Conservation (phyloP, 64 coral and sea anemone species). For the Platygyra sinensis region DNA sequence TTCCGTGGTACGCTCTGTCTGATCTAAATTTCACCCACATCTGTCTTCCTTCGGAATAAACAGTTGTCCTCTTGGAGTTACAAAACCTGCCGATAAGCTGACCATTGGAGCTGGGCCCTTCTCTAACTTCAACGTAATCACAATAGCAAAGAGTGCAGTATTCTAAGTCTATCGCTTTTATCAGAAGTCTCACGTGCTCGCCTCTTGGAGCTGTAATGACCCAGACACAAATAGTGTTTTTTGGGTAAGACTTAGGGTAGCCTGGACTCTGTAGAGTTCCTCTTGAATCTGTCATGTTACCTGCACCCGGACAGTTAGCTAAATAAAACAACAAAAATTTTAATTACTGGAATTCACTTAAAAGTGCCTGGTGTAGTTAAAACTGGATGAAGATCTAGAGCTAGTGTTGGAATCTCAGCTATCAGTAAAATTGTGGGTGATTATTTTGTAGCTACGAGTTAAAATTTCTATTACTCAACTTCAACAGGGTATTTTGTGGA, state of each 20-base stretch:
- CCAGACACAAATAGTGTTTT: slow-evolving; percentile 32
- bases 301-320: not conserved
- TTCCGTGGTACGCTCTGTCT: not conserved
- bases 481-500: too few relatives aligned
- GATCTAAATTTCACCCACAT: slow-evolving; percentile 19
- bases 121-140: slow-evolving; percentile 47
- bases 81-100: slow-evolving; percentile 33
- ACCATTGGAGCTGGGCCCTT: not conserved
- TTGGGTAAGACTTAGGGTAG: slow-evolving; percentile 26
- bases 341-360: not conserved
- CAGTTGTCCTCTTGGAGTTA: not conserved
- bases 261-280: not conserved
- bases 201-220: slow-evolving; percentile 17
- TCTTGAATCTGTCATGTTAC: not conserved
- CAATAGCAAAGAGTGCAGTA: not conserved
- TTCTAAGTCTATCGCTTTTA: slow-evolving; percentile 19
- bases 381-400: not conserved
- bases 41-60: slow-evolving; percentile 4
- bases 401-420: not conserved
- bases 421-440: too few relatives aligned
- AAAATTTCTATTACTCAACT: too few relatives aligned
- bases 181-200: not conserved
- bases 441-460: too few relatives aligned
- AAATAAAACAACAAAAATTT: not conserved
- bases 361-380: not conserved